Evolutionary conservation across 2,113 vertebrate species (phyloP).

Genomic region (Nettapus auritus): DNA sequence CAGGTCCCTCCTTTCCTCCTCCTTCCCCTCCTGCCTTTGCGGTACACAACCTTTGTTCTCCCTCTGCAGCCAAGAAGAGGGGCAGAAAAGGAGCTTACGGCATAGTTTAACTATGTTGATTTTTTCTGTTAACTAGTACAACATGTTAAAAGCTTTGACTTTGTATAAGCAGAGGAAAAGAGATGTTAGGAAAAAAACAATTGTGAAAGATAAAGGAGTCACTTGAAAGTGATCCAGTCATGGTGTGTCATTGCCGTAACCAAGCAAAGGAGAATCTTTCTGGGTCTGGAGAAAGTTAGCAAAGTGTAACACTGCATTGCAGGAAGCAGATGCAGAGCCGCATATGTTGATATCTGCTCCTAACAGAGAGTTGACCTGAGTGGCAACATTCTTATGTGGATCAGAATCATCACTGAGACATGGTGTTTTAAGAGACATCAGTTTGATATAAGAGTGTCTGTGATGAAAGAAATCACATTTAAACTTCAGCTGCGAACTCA

Average conservation of each 20-base stretch:
- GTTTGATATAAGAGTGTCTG: background rate
- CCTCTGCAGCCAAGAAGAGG: background rate
- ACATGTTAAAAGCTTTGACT: constrained; percentile 55
- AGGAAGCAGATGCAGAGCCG: background rate
- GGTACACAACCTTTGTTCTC: constrained; percentile 36
- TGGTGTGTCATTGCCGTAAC: background rate
- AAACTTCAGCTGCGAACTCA: background rate
- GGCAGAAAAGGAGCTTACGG: constrained; percentile 18
- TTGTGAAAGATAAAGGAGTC: constrained; percentile 56
- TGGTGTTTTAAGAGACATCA: background rate
- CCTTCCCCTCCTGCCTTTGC: background rate
- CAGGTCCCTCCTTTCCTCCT: background rate
- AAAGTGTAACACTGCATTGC: background rate
- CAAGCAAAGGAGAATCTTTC: background rate
- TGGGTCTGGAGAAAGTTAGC: constrained; percentile 37
- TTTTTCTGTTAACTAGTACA: constrained; percentile 64
- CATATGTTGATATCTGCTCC: constrained; percentile 30
- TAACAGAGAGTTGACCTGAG: constrained; percentile 13
- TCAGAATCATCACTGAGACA: background rate
- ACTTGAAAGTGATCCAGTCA: constrained; percentile 48
- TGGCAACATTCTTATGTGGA: background rate
- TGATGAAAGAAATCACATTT: constrained; percentile 16
- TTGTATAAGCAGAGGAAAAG: constrained; percentile 45
- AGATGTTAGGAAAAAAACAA: constrained; percentile 29
- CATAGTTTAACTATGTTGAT: constrained; percentile 51